phyloP scores from a whole-genome alignment of 2,797 vertebrate genomes.

The Xenops minutus region DNA sequence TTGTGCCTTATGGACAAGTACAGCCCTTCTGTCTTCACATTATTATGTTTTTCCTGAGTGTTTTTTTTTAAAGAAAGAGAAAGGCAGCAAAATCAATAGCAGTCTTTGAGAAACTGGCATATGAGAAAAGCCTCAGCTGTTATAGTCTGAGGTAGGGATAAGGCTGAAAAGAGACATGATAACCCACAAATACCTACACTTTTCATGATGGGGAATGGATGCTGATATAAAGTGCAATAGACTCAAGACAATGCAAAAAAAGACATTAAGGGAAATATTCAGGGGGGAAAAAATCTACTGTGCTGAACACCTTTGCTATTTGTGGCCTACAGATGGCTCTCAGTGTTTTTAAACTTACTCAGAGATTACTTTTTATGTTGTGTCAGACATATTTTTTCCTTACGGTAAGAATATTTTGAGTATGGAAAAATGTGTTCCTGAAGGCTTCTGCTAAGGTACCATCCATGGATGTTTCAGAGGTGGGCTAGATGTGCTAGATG shows the following conservation, averaged over 20 bases:
- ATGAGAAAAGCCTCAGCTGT: not conserved
- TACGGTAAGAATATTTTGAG: not conserved
- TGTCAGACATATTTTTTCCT: not conserved
- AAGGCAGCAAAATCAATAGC: not conserved
- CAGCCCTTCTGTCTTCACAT: conserved; percentile 3
- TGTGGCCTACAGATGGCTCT: conserved; percentile 25
- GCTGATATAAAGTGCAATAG: not conserved
- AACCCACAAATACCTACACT: not conserved
- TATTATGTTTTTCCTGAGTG: not conserved
- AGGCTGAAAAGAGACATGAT: not conserved
- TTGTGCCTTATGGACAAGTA: not conserved
- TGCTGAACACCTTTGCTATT: conserved; percentile 11
- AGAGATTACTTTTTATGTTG: not conserved
- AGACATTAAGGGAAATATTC: not conserved
- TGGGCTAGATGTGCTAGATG: not conserved
- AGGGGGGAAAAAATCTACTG: not conserved
- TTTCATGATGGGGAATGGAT: not conserved
- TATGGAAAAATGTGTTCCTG: conserved; percentile 22
- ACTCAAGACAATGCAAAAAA: not conserved
- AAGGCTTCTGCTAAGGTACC: conserved; percentile 19
- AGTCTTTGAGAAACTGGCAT: not conserved
- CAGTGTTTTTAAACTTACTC: not conserved
- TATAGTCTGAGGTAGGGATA: not conserved
- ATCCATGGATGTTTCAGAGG: not conserved
- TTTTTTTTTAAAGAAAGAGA: conserved; percentile 17